Conservation (phyloP, 2,113 vertebrate genomes). For the Sebastes fasciatus region DNA sequence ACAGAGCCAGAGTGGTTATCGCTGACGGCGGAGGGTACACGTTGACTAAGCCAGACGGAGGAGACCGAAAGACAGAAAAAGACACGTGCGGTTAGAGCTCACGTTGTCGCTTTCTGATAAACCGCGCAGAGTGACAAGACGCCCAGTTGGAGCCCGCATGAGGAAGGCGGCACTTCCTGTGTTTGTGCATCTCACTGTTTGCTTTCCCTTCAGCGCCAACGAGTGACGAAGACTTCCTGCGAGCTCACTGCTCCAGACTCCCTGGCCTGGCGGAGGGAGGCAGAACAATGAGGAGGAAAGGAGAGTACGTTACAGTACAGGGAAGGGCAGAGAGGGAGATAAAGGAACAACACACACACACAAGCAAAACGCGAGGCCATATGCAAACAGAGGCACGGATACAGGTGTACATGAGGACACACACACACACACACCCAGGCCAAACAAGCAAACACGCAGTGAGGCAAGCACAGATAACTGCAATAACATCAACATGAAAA, state of each 20-base stretch:
- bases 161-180: constrained; percentile 64
- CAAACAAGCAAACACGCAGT: constrained; percentile 31
- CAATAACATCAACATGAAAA: neutral
- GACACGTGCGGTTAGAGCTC: constrained; percentile 18
- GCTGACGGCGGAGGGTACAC: neutral
- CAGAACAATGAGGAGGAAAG: constrained; percentile 71
- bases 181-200: constrained; percentile 57
- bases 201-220: constrained; percentile 35
- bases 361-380: neutral
- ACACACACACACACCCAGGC: constrained; percentile 24
- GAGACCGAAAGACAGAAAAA: neutral
- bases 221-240: constrained; percentile 65
- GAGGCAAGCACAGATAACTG: constrained; percentile 3
- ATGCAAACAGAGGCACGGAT: constrained; percentile 51
- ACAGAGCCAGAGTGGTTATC: neutral
- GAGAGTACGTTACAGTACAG: constrained; percentile 26
- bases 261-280: constrained; percentile 7
- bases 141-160: neutral
- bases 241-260: constrained; percentile 29
- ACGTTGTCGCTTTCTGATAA: constrained; percentile 36
- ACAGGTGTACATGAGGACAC: constrained; percentile 34
- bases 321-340: constrained; percentile 27
- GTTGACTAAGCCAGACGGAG: neutral
- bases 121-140: constrained; percentile 22
- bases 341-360: neutral